A percentile compares a stretch with the other conserved stretches of the same genome.
These are phyloP conservation scores for Xiphophorus hellerii DNA, from an alignment of 2,113 vertebrate genomes.

Conservation along the genomic window DNA sequence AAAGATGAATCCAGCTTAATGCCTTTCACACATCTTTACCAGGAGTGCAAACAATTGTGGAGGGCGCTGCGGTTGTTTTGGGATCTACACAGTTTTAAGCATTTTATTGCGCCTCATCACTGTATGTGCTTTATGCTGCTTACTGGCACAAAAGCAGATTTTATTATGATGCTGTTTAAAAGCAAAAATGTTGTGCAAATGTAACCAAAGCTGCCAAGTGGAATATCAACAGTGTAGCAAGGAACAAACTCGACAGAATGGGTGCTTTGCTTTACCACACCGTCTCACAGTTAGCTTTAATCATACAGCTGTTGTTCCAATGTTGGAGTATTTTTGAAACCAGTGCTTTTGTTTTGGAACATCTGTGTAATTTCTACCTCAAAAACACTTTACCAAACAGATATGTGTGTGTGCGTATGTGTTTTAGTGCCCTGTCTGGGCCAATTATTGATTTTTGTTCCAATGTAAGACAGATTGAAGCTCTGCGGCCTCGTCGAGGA, in stretches of 20 bases:
- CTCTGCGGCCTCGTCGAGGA: slow-evolving; percentile 39
- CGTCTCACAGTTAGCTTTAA: slow-evolving; percentile 20
- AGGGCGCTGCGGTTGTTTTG: not conserved
- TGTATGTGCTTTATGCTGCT: not conserved
- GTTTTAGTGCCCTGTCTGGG: slow-evolving; percentile 42
- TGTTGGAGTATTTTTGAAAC: slow-evolving; percentile 6
- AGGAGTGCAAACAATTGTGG: not conserved
- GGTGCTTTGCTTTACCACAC: not conserved
- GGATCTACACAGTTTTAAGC: not conserved
- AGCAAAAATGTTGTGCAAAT: too few species aligned
- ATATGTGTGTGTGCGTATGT: slow-evolving; percentile 23
- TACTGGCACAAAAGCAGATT: not conserved
- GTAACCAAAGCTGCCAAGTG: slow-evolving; percentile 1
- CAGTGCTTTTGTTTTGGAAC: slow-evolving; percentile 30
- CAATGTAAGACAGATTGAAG: slow-evolving; percentile 37
- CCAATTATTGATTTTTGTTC: slow-evolving; percentile 64
- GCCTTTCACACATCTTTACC: too few species aligned
- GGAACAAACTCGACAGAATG: not conserved
- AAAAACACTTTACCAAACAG: slow-evolving; percentile 31
- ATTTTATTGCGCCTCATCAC: not conserved
- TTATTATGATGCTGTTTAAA: not conserved
- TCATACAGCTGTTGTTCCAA: slow-evolving; percentile 1
- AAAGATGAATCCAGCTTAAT: not conserved
- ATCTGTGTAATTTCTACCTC: slow-evolving; percentile 20
- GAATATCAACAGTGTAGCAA: not conserved